These are phyloP conservation scores for Thunnus albacares DNA, from an alignment of 2,797 vertebrate genomes.

Conservation along the genomic window DNA sequence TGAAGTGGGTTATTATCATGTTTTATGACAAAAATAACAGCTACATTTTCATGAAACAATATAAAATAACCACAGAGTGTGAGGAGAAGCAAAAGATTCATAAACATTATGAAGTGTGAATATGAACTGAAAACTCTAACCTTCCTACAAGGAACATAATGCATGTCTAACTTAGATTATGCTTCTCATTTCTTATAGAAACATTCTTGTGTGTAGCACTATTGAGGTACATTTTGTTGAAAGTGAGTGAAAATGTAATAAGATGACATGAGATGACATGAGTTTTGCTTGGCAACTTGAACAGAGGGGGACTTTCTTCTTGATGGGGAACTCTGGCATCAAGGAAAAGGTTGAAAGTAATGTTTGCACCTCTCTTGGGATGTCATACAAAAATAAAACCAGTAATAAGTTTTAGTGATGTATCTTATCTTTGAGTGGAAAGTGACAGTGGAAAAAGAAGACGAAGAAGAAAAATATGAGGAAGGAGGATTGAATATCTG, in stretches of 20 bases:
- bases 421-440: background rate
- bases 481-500: conserved; percentile 23
- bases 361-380: background rate
- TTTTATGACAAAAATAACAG: background rate
- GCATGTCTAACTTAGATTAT: background rate
- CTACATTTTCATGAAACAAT: background rate
- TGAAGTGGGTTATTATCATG: background rate
- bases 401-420: background rate
- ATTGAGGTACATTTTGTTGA: background rate
- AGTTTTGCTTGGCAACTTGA: background rate
- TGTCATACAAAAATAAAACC: background rate
- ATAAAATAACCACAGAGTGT: background rate
- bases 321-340: background rate
- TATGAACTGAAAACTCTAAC: background rate
- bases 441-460: background rate
- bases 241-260: conserved; percentile 5
- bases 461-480: conserved; percentile 31
- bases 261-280: background rate
- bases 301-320: background rate
- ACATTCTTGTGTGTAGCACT: background rate
- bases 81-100: too few relatives aligned
- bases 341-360: background rate
- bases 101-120: background rate
- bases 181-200: background rate
- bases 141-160: background rate